These are phyloP conservation scores for Vireo altiloquus DNA, from an alignment of 2,113 vertebrate species.

Conservation along the genomic window DNA sequence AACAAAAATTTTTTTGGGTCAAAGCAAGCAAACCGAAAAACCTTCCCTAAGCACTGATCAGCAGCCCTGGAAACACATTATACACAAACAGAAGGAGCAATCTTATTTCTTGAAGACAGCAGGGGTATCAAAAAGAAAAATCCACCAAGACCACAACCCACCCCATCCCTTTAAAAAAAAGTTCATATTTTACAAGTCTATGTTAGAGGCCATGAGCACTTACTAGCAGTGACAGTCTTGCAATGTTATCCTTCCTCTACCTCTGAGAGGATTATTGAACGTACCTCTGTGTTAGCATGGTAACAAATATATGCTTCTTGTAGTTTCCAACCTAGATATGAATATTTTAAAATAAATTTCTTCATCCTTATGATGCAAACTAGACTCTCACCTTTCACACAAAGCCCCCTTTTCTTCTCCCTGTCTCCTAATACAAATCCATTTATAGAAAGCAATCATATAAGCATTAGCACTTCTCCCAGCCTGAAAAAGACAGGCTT, in stretches of 20 bases:
- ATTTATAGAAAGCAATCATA: neutral
- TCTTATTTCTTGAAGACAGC: neutral
- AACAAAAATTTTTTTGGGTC: neutral
- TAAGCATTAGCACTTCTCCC: neutral
- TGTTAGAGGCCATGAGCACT: neutral
- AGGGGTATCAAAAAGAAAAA: neutral
- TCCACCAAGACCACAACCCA: neutral
- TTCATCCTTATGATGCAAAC: neutral
- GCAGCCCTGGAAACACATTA: neutral
- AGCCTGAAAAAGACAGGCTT: neutral
- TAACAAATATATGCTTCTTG: neutral
- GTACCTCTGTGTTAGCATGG: neutral
- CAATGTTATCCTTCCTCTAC: neutral
- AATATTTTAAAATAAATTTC: neutral
- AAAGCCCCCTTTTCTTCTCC: neutral
- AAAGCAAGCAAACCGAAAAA: neutral
- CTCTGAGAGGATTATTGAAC: neutral
- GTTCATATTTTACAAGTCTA: neutral
- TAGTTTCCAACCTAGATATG: neutral
- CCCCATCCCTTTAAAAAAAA: accelerated
- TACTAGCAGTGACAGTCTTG: neutral
- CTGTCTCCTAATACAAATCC: neutral
- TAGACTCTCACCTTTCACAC: neutral
- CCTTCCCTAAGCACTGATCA: neutral
- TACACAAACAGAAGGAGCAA: neutral